Percentiles rank a stretch among this genome's conserved stretches.
Conservation (phyloP, 2,888 invertebrate genomes). For the Erebia palarica region DNA sequence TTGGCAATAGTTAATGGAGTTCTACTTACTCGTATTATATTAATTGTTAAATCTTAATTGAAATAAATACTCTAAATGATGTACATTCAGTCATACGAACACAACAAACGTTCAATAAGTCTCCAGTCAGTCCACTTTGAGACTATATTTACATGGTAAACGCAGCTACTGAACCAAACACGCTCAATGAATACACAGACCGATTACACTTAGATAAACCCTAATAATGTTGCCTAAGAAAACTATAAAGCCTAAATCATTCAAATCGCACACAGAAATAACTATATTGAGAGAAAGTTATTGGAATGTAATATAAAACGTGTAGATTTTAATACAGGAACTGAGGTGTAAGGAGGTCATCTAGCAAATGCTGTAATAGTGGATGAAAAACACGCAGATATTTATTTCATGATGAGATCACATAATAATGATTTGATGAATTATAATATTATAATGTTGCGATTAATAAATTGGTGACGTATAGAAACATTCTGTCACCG, state of each 20-base stretch:
- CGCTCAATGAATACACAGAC: conserved; percentile 61
- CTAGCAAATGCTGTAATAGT: conserved; percentile 54
- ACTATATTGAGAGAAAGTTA: conserved; percentile 60
- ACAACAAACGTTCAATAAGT: conserved; percentile 54
- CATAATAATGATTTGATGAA: conserved; percentile 57
- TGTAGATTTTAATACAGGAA: conserved; percentile 52
- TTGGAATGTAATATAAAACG: conserved; percentile 73
- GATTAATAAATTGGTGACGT: conserved; percentile 57
- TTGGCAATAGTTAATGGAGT: conserved; percentile 79
- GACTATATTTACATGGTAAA: conserved; percentile 69
- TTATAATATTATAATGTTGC: conserved; percentile 58
- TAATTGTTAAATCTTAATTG: conserved; percentile 63
- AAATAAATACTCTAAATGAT: conserved; percentile 75
- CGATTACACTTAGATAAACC: conserved; percentile 63
- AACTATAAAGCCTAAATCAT: conserved; percentile 74
- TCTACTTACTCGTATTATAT: conserved; percentile 61
- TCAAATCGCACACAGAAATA: conserved; percentile 68
- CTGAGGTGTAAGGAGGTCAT: conserved; percentile 49
- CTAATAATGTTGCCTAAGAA: conserved; percentile 66
- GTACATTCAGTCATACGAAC: conserved; percentile 66
- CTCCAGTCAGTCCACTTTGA: conserved; percentile 55
- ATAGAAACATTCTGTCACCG: conserved; percentile 56
- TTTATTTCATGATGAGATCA: conserved; percentile 73
- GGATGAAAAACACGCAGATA: conserved; percentile 34
- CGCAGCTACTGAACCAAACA: conserved; percentile 62